These are phyloP conservation scores for Phengaris arion DNA, from an alignment of 2,888 invertebrate species.

Conservation along the genomic window DNA sequence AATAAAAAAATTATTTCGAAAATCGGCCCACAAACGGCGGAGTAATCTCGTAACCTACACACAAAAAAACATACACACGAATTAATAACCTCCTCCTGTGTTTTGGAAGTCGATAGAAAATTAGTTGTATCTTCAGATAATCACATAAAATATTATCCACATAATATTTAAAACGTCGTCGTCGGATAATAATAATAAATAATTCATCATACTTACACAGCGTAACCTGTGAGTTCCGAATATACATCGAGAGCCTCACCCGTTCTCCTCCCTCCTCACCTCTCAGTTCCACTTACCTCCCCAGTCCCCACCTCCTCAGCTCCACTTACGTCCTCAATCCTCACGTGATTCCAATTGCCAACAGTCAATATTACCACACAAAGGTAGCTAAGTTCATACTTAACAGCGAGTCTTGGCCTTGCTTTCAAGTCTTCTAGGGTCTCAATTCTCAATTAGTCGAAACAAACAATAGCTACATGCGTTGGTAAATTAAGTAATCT, in stretches of 20 bases:
- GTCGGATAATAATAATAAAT: too few relatives aligned
- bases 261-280: background rate
- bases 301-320: background rate
- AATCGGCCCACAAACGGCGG: too few relatives aligned
- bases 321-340: background rate
- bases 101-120: too few relatives aligned
- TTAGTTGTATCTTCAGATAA: too few relatives aligned
- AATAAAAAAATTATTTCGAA: too few relatives aligned
- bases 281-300: background rate
- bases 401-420: background rate
- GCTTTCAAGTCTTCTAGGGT: background rate
- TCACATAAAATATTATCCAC: too few relatives aligned
- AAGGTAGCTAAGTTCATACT: background rate
- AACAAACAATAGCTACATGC: background rate
- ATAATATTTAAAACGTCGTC: too few relatives aligned
- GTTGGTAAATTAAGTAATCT: too few relatives aligned
- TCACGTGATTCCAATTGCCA: conserved; percentile 6
- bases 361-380: background rate
- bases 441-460: background rate
- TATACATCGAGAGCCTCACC: background rate
- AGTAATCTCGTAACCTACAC: too few relatives aligned
- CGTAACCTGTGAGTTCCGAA: background rate
- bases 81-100: too few relatives aligned
- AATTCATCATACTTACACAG: too few relatives aligned
- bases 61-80: too few relatives aligned